phyloP scores from a whole-genome alignment of 2,888 invertebrate species.

The Saturnia pavonia region DNA sequence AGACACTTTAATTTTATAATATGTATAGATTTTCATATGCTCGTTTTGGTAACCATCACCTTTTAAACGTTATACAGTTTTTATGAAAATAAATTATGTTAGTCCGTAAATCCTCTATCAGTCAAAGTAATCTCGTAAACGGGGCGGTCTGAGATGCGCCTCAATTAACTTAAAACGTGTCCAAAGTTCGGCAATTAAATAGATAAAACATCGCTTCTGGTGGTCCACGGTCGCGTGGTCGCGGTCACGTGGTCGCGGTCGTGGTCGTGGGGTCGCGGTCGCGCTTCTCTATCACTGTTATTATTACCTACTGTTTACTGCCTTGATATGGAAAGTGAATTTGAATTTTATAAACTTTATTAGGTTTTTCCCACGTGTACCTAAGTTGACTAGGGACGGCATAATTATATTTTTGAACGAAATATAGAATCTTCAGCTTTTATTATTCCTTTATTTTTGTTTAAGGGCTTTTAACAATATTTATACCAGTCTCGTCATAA shows the following conservation, averaged over 20 bases:
- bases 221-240: slow-evolving; percentile 46
- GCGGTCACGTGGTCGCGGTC: not conserved
- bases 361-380: not conserved
- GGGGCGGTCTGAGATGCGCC: slow-evolving; percentile 48
- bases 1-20: too few species aligned
- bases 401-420: not conserved
- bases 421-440: too few species aligned
- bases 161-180: slow-evolving; percentile 77
- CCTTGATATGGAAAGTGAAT: not conserved
- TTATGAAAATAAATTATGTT: not conserved
- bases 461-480: too few species aligned
- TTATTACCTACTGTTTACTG: slow-evolving; percentile 5
- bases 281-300: not conserved
- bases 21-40: too few species aligned
- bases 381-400: not conserved
- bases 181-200: slow-evolving; percentile 68
- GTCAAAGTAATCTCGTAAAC: slow-evolving; percentile 53
- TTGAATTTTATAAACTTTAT: not conserved
- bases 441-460: too few species aligned
- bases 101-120: slow-evolving; percentile 57
- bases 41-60: not conserved
- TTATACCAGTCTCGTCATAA: too few species aligned
- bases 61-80: not conserved
- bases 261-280: not conserved
- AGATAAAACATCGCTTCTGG: slow-evolving; percentile 70